Percentiles rank a stretch among this genome's conserved stretches.
Evolutionary conservation across 2,888 invertebrate species (phyloP).

Genomic region (Polyommatus iphigenia): DNA sequence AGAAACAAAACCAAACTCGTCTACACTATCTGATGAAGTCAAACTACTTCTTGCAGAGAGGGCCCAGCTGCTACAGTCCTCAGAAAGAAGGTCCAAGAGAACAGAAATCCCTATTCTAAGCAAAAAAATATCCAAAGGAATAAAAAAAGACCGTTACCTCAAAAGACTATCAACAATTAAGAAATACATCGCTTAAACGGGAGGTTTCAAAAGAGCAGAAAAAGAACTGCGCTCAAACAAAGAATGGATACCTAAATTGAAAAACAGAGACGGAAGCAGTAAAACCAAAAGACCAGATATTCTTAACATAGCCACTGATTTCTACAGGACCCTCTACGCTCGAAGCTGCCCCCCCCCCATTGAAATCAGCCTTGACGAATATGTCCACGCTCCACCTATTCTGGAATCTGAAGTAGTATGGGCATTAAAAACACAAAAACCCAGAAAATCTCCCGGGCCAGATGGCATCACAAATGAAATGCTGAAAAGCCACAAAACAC

Average conservation of each 20-base stretch:
- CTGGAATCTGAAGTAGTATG: neutral
- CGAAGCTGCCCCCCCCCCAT: neutral
- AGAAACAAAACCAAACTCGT: neutral
- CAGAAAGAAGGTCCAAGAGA: constrained; percentile 2
- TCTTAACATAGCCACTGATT: neutral
- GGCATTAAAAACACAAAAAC: neutral
- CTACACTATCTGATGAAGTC: neutral
- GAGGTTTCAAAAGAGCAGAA: neutral
- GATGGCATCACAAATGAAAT: neutral
- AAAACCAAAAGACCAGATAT: neutral
- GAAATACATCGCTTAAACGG: neutral
- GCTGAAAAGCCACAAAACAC: neutral
- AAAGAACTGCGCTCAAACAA: neutral
- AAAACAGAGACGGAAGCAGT: neutral
- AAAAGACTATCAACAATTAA: neutral
- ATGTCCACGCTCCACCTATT: neutral
- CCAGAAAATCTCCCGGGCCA: neutral
- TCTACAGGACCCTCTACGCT: neutral
- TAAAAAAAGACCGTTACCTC: neutral
- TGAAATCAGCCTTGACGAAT: neutral
- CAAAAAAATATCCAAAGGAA: neutral
- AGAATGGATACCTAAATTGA: neutral
- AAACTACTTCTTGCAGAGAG: neutral
- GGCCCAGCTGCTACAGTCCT: neutral
- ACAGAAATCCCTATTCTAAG: neutral